Percentiles rank a stretch among this genome's conserved stretches.
Conservation (phyloP, 2,888 invertebrate genomes). For the Callyntrura guangdongensis region DNA sequence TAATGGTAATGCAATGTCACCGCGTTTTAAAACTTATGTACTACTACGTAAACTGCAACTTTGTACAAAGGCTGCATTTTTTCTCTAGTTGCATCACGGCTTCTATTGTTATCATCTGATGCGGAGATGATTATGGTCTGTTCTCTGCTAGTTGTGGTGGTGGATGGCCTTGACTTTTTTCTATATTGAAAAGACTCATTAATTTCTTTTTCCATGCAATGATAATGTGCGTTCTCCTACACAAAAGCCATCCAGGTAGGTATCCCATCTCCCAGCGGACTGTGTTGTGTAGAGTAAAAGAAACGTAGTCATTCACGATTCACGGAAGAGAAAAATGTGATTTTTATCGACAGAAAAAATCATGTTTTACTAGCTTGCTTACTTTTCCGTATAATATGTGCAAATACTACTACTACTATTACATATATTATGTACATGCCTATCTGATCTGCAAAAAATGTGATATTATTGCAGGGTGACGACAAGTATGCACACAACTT, state of each 20-base stretch:
- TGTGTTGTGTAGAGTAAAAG: no score
- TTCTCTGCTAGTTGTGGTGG: neutral
- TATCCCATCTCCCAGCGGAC: neutral
- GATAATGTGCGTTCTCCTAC: neutral
- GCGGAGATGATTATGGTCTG: neutral
- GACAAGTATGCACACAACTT: no score
- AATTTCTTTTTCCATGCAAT: neutral
- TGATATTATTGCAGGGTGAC: no score
- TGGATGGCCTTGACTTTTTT: constrained; percentile 44
- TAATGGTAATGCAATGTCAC: no score
- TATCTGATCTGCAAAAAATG: no score
- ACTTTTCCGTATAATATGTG: neutral
- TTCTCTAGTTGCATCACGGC: constrained; percentile 5
- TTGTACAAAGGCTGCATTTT: neutral
- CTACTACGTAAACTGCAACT: neutral
- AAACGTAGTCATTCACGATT: neutral
- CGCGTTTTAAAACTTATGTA: neutral
- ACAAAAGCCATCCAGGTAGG: no score
- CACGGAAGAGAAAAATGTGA: constrained; percentile 12
- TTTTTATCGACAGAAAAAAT: constrained; percentile 27
- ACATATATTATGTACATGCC: neutral
- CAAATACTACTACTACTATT: neutral
- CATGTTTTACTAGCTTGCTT: constrained; percentile 3
- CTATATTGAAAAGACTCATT: neutral
- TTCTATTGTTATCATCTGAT: neutral